phyloP scores from a whole-genome alignment of 37 sponge, comb jelly and placozoan species.

The Petrosia ficiformis region DNA sequence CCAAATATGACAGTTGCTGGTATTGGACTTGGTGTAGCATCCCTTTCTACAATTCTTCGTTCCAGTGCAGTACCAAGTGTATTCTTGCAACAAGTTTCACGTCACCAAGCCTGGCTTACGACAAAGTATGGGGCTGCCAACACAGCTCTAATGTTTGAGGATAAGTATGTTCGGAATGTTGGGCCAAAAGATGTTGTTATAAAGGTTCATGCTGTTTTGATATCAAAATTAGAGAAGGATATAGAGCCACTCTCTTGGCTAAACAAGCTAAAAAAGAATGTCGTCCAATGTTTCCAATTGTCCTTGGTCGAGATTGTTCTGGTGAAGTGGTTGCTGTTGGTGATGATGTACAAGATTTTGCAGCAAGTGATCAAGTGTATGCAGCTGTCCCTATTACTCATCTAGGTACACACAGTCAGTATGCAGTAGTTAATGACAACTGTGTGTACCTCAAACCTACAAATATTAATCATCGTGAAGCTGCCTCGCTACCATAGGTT shows the following conservation, averaged over 20 bases:
- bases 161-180: slow-evolving; percentile 24
- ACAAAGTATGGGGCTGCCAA: slow-evolving; percentile 36
- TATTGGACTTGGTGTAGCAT: slow-evolving; percentile 32
- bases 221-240: slow-evolving; percentile 49
- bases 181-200: slow-evolving; percentile 74
- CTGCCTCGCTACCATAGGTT: slow-evolving; percentile 83
- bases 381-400: slow-evolving; percentile 31
- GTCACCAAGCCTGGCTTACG: slow-evolving; percentile 47
- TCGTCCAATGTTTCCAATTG: slow-evolving; percentile 43
- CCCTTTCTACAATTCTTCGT: slow-evolving; percentile 9
- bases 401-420: slow-evolving; percentile 65
- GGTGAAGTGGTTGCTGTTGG: slow-evolving; percentile 86
- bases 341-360: slow-evolving; percentile 50
- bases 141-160: slow-evolving; percentile 39
- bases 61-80: not conserved
- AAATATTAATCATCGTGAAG: slow-evolving; percentile 49
- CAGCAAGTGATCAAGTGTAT: slow-evolving; percentile 72
- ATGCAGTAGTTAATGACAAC: slow-evolving; percentile 37
- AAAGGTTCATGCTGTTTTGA: slow-evolving; percentile 68
- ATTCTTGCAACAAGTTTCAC: slow-evolving; percentile 38
- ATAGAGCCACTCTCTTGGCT: slow-evolving; percentile 25
- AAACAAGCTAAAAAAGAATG: not conserved
- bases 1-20: not conserved
- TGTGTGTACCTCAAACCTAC: slow-evolving; percentile 58
- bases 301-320: slow-evolving; percentile 83